These are phyloP conservation scores for Tylochromis polylepis DNA, from an alignment of 2,113 vertebrate genomes.

Conservation along the genomic window DNA sequence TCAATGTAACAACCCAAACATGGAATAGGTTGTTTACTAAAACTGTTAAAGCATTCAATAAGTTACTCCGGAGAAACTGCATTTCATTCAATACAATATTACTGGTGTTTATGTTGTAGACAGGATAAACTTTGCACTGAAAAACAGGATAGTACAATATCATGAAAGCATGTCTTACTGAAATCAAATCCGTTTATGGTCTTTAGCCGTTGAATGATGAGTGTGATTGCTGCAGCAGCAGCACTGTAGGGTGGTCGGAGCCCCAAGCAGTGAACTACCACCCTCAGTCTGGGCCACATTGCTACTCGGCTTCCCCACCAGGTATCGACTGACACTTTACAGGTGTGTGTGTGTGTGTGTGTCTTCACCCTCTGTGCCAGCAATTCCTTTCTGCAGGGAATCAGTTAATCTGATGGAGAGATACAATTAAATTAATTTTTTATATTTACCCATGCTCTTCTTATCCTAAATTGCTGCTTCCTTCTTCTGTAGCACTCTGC, in stretches of 20 bases:
- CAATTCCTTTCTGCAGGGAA: conserved; percentile 44
- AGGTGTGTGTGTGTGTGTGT: background rate
- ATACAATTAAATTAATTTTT: conserved; percentile 24
- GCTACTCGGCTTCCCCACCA: background rate
- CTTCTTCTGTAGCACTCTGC: background rate
- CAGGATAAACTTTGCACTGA: background rate
- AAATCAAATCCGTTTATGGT: background rate
- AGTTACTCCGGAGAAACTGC: too few species aligned
- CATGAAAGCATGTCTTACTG: background rate
- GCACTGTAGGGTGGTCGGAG: background rate
- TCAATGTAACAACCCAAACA: background rate
- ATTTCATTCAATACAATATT: too few species aligned
- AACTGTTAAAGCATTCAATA: too few species aligned
- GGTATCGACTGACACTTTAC: background rate
- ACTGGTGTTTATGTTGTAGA: too few species aligned
- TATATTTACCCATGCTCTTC: background rate
- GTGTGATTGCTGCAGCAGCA: background rate
- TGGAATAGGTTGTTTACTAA: too few species aligned
- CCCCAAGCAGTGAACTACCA: background rate
- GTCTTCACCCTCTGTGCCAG: background rate
- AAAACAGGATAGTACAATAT: background rate
- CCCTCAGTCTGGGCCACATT: background rate
- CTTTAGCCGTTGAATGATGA: background rate
- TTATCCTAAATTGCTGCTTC: background rate
- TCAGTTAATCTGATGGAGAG: conserved; percentile 29